Conservation (phyloP, 2,797 vertebrate genomes). For the Spea hammondii region DNA sequence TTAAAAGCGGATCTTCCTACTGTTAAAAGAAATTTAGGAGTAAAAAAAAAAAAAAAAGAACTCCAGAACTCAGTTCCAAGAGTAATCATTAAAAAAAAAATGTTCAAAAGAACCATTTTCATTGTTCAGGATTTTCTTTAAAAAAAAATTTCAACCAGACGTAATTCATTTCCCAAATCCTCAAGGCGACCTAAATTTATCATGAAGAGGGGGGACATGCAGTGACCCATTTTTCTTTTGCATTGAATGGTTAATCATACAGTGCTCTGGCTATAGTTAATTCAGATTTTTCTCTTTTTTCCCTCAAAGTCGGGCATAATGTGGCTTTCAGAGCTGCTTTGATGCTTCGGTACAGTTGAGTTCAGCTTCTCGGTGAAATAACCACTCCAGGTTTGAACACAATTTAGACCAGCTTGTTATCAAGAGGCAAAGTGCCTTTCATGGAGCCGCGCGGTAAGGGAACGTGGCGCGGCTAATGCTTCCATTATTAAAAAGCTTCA, state of each 20-base stretch:
- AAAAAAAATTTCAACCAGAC: not conserved
- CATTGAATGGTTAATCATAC: constrained; percentile 13
- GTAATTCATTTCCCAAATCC: constrained; percentile 10
- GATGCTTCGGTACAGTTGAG: constrained; percentile 13
- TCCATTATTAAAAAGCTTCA: constrained; percentile 28
- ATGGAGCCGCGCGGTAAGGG: constrained; percentile 3
- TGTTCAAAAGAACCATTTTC: not conserved
- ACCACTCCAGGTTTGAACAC: not conserved
- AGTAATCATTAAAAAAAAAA: not conserved
- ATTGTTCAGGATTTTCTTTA: not conserved
- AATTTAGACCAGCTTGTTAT: constrained; percentile 36
- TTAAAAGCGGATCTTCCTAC: too few relatives aligned
- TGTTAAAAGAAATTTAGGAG: too few relatives aligned
- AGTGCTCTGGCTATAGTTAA: not conserved
- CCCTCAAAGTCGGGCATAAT: constrained; percentile 9
- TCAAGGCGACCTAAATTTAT: not conserved
- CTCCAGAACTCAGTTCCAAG: not conserved
- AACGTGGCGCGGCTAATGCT: constrained; percentile 12
- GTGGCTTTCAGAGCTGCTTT: constrained; percentile 17
- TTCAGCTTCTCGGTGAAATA: constrained; percentile 41
- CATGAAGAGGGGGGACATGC: not conserved
- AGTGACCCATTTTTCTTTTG: not conserved
- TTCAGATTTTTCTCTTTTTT: not conserved
- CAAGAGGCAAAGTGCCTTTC: constrained; percentile 39
- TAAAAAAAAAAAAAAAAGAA: not conserved